Percentiles rank a stretch among this genome's conserved stretches.
phyloP scores from a whole-genome alignment of 2,888 invertebrate species.

The Alviniconcha strummeri region DNA sequence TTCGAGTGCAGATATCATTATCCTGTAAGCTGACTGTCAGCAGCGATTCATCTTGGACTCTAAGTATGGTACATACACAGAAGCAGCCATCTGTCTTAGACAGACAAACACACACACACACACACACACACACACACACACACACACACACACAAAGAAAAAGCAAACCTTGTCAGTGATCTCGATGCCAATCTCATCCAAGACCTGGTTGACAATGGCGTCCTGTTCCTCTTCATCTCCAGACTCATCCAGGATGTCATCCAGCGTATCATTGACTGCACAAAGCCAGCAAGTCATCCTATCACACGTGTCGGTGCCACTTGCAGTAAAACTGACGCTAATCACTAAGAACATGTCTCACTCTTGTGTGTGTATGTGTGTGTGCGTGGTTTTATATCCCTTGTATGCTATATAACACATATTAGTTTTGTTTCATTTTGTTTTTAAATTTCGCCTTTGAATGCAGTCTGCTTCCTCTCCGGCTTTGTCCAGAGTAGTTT shows the following conservation, averaged over 20 bases:
- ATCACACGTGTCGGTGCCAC: too few species aligned
- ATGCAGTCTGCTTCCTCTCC: too few species aligned
- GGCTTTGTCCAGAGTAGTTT: too few species aligned
- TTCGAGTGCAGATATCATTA: too few species aligned
- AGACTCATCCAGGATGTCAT: constrained; percentile 90
- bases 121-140: not conserved
- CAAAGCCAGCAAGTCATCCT: not conserved
- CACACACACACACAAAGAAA: not conserved
- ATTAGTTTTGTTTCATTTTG: too few species aligned
- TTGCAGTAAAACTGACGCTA: too few species aligned
- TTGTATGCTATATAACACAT: too few species aligned
- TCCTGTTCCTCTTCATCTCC: constrained; percentile 93
- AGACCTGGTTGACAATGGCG: constrained; percentile 88
- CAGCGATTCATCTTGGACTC: too few species aligned
- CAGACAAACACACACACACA: not conserved
- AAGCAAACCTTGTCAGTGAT: constrained; percentile 86
- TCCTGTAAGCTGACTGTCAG: too few species aligned
- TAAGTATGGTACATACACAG: too few species aligned
- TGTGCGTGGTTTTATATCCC: not conserved
- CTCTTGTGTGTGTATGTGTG: not conserved
- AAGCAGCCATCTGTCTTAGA: too few species aligned
- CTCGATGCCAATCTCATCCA: constrained; percentile 98
- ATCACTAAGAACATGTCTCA: not conserved
- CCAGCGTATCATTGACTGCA: constrained; percentile 90
- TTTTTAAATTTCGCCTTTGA: too few species aligned